Evolutionary conservation across 92 coral and sea anemone genomes (phyloP), one percentile per base, ranked within the genome.

Genomic region (Palythoa heliodiscus): DNA sequence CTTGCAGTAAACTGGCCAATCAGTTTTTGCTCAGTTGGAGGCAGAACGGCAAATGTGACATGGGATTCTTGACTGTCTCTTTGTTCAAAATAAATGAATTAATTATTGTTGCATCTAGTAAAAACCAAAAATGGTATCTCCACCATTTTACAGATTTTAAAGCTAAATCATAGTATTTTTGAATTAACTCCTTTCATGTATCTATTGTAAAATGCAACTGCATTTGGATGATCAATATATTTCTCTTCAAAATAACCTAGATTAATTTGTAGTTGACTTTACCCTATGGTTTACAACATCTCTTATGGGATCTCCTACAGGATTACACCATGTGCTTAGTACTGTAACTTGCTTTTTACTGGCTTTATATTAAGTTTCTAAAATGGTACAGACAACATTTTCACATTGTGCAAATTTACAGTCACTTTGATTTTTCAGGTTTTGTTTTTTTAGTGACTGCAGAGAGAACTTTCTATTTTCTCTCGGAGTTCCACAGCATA

Each of bases 401-500:
- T n/a, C 22, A 20, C 69, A 11, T 2, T 6, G 69, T 16, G 69
- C 69, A 63, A 63, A 63, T 63, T 63, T 63, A 2, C 69, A n/a
- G 0, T 61, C 69, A 16, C 69, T 25, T 16, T 63, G 69, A 63
- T 63, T 63, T 63, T 63, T 61, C 68, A 61, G 68, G 6, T 15
- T 84, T 76, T 52, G 68, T 35, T 68, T 68, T 84, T 84, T 84
- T 29, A 84, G 71, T 38, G 79, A 16, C 16, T 82, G 79, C 13
- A 82, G 87, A 64, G 73, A 84, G 25, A 76, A 60, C 35, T 71
- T 84, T 71, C 81, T 76, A 43, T 84, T 84, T 53, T 76, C 71
- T 20, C 82, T 72, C n/a, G 73, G 60, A 37, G 87, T 72, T 29
- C 87, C 87, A 55, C 87, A 73, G 82, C 87, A 84, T 50, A 70